Conservation (phyloP, 2,797 vertebrate species). For the Aulostomus chinensis region DNA sequence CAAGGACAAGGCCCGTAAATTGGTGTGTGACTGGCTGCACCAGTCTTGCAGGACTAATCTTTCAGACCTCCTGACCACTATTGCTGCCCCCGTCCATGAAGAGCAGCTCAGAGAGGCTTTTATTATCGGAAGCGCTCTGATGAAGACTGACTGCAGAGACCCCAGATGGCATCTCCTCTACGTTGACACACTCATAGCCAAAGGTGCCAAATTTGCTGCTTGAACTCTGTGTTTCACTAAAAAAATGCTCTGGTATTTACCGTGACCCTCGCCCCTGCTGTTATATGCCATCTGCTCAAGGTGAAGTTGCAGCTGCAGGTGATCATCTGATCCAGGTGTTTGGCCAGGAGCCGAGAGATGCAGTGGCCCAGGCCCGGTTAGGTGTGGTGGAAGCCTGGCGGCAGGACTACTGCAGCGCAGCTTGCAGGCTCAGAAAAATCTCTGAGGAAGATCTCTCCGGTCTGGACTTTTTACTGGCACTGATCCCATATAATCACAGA, state of each 20-base stretch:
- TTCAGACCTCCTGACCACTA: conserved; percentile 51
- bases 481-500: conserved; percentile 78
- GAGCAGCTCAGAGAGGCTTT: conserved; percentile 78
- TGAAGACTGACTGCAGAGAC: conserved; percentile 75
- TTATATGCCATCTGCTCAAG: conserved; percentile 60
- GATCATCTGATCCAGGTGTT: conserved; percentile 81
- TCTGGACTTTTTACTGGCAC: conserved; percentile 81
- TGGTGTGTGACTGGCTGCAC: conserved; percentile 86
- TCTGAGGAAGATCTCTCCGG: conserved; percentile 77
- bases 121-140: conserved; percentile 74
- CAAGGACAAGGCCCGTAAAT: conserved; percentile 78
- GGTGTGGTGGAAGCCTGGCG: conserved; percentile 86
- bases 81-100: conserved; percentile 52
- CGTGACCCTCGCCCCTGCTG: conserved; percentile 18
- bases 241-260: conserved; percentile 6
- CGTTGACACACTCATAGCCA: conserved; percentile 81
- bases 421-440: conserved; percentile 80
- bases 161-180: conserved; percentile 84
- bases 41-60: conserved; percentile 77
- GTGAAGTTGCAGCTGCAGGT: conserved; percentile 81
- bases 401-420: conserved; percentile 72
- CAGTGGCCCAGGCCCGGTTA: conserved; percentile 78
- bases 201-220: conserved; percentile 71
- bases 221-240: neutral
- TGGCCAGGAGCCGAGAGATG: conserved; percentile 74